Evolutionary conservation across 2,888 invertebrate species (phyloP).

Genomic region (Alloscopus bannaensis): DNA sequence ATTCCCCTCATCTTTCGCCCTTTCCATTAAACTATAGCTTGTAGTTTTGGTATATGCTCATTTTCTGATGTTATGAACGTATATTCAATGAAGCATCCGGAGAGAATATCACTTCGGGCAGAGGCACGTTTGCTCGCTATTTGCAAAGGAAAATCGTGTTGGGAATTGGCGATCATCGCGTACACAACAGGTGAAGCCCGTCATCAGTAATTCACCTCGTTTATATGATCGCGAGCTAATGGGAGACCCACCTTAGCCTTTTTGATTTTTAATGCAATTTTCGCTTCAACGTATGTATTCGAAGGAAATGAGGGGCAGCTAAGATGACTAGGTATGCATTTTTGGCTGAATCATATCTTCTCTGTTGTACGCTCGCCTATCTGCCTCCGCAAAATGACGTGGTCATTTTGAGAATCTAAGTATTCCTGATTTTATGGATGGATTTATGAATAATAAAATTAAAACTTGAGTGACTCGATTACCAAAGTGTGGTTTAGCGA

Average conservation of each 20-base stretch:
- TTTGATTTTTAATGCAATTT: conserved; percentile 14
- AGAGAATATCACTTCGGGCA: conserved; percentile 28
- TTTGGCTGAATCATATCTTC: no score
- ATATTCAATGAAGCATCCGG: background rate
- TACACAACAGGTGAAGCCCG: no score
- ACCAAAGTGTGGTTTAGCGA: no score
- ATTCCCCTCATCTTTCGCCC: background rate
- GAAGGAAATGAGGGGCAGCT: background rate
- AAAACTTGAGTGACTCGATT: no score
- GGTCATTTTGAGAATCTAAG: no score
- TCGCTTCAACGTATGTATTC: conserved; percentile 9
- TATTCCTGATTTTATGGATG: no score
- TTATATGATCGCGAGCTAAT: conserved; percentile 13
- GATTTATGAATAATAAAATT: no score
- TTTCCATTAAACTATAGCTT: background rate
- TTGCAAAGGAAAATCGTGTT: conserved; percentile 48
- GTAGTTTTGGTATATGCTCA: no score
- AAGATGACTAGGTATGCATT: no score
- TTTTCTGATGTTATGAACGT: background rate
- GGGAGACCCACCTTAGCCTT: conserved; percentile 29
- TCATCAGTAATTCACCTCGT: conserved; percentile 20
- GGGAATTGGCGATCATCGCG: conserved; percentile 39
- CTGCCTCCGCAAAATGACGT: no score
- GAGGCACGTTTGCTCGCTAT: conserved; percentile 48
- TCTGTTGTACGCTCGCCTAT: no score